Percentiles rank a stretch among this genome's conserved stretches.
Conservation (phyloP, 2,113 vertebrate genomes). For the Oncorhynchus tshawytscha region DNA sequence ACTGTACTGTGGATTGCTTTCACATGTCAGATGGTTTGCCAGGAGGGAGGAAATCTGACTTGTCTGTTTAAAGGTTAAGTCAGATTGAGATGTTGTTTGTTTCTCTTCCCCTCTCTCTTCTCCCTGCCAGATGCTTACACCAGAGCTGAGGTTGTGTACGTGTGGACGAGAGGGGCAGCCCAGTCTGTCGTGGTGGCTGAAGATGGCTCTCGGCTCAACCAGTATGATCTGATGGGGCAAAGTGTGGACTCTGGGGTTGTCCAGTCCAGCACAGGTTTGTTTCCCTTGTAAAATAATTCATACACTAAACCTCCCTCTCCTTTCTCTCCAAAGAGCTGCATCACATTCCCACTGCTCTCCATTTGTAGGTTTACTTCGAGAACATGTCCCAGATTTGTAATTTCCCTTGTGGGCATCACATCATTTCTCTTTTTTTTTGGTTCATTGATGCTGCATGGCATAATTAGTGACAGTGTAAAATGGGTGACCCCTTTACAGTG, state of each 20-base stretch:
- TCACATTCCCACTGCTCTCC: slow-evolving; percentile 4
- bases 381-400: slow-evolving; percentile 56
- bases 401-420: slow-evolving; percentile 41
- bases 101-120: slow-evolving; percentile 1
- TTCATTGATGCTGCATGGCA: slow-evolving; percentile 44
- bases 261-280: slow-evolving; percentile 93
- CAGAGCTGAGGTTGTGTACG: slow-evolving; percentile 92
- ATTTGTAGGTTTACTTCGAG: slow-evolving; percentile 32
- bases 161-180: slow-evolving; percentile 92
- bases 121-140: slow-evolving; percentile 89
- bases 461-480: slow-evolving; percentile 49
- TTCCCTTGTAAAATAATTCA: too few relatives aligned
- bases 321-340: background rate
- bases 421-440: slow-evolving; percentile 24
- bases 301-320: too few relatives aligned
- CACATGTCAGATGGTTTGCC: slow-evolving; percentile 24
- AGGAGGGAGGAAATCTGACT: slow-evolving; percentile 49
- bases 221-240: slow-evolving; percentile 96
- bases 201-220: slow-evolving; percentile 94
- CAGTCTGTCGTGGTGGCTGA: slow-evolving; percentile 96
- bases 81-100: slow-evolving; percentile 44
- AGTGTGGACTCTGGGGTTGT: slow-evolving; percentile 95
- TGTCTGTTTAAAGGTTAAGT: slow-evolving; percentile 60
- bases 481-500: slow-evolving; percentile 50
- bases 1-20: too few relatives aligned